A percentile compares a stretch with the other conserved stretches of the same genome.
Evolutionary conservation across 2,888 invertebrate species (phyloP).

Genomic region (Ecliptopera silaceata): DNA sequence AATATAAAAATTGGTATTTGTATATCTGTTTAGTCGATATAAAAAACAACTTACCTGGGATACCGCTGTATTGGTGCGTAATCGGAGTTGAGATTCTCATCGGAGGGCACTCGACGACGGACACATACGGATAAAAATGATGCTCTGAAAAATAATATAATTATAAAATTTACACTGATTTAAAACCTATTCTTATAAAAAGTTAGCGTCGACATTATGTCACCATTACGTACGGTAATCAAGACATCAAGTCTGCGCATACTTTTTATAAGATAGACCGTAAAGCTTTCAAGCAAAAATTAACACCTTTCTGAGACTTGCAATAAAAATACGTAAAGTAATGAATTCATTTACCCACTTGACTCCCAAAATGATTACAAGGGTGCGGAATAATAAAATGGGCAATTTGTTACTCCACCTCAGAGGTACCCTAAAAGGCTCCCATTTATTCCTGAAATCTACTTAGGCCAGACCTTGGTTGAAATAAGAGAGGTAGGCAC

Average conservation of each 20-base stretch:
- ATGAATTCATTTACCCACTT: conserved; percentile 35
- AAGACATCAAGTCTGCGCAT: no score
- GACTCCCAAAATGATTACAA: conserved; percentile 63
- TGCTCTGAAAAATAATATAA: conserved; percentile 65
- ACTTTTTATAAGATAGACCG: no score
- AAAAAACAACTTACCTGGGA: conserved; percentile 79
- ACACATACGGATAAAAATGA: conserved; percentile 94
- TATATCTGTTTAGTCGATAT: not conserved
- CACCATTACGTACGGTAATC: no score
- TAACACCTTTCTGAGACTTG: not conserved
- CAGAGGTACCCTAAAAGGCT: conserved; percentile 45
- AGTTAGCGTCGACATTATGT: no score
- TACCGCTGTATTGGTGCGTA: conserved; percentile 92
- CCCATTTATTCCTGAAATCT: conserved; percentile 57
- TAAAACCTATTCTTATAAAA: no score
- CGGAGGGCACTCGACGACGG: conserved; percentile 92
- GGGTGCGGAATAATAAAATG: conserved; percentile 71
- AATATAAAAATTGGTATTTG: no score
- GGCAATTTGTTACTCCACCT: conserved; percentile 69
- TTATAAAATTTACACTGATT: not conserved
- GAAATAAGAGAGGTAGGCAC: conserved; percentile 27
- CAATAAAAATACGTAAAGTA: not conserved
- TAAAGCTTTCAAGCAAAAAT: no score
- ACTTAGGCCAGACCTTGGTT: conserved; percentile 43
- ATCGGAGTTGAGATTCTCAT: conserved; percentile 92